Evolutionary conservation across 1,140 invertebrate genomes (phyloP), one percentile per base, ranked within the genome.

Genomic region (Calephelis nemesis): DNA sequence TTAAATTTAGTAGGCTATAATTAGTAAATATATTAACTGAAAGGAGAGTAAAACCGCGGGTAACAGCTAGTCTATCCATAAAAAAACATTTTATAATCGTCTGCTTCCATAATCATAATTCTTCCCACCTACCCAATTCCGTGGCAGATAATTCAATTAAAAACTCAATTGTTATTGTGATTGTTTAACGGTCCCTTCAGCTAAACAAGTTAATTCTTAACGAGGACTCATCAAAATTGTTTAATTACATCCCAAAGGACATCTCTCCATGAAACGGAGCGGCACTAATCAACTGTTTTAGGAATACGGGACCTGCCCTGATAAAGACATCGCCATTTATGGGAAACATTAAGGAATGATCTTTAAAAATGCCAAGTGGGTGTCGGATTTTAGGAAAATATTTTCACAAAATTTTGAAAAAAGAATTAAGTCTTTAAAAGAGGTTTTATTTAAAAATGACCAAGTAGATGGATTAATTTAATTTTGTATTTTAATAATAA

Each of bases 151-250:
- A 63, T 63, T 47, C 45, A 70, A 70, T 54, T 52, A 68, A 73
- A 73, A 73, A 70, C 67, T 67, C 58, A 67, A 70, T 47, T 42
- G 62, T 47, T 47, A 69, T 63, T 63, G 58, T 74, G 66, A 63
- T 68, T 69, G 54, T 68, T 77, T 74, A 76, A 78, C 63, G 72
- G 73, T 74, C 74, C 69, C 71, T 76, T 69, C 47, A 77, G 76
- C 82, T 82, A 84, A 84, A 81, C 77, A 81, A 82, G 77, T 87
- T 84, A 87, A 87, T 89, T 87, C 84, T 83, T 83, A 88, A 85
- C 78, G 83, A 82, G 79, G 68, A 67, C 74, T 79, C 82, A 78
- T 88, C 82, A 88, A 85, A 86, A 84, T 83, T 81, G 79, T 85
- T 87, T 88, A 87, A 90, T 87, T 88, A 82, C 82, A 76, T 85